Base-by-base conservation (phyloP, 1,140 invertebrate genomes). In the Philotrypesis tridentata region DNA sequence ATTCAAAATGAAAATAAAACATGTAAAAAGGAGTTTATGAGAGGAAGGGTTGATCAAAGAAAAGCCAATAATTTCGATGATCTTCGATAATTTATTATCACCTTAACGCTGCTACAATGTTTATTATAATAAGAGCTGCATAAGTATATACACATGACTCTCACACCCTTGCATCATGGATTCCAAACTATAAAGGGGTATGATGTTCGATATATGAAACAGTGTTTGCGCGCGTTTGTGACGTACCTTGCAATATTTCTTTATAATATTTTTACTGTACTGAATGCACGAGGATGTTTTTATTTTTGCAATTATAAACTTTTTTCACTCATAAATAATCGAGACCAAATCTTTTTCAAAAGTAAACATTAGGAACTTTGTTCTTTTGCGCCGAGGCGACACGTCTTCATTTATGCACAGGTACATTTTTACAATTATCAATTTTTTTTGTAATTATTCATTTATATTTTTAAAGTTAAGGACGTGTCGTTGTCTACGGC, bases 61-160 rank as follows among this genome's bases (percentile, higher is more conserved):
- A 63, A 72, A 73, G 9, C 0, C 17, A 67, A 31, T 21, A 2
- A 6, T 81, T 60, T 75, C 23, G 63, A 78, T 73, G 61, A 68
- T 79, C 43, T 71, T 74, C 71, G 29, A 31, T 75, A 67, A 72
- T 82, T 79, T 83, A 83, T 83, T 83, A 83, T 83, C 75, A 83
- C 75, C 70, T 83, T 83, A 83, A 78, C 82, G 76, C 40, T 74
- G 33, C 71, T 83, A 83, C 82, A 83, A 25, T 74, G 75, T 79
- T 78, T 78, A 78, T 67, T 21, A 70, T 78, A 78, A 33, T 82
- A 25, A 78, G 80, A 78, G 67, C 12, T 73, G 80, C 75, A 61
- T 55, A 55, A 21, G 5, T 55, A 21, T 55, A 55, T 63, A 82
- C 14, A 72, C 55, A 78, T 72, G 65, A 82, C 37, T 78, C 48